Evolutionary conservation across 2,113 vertebrate genomes (phyloP).

Genomic region (Mirza zaza): DNA sequence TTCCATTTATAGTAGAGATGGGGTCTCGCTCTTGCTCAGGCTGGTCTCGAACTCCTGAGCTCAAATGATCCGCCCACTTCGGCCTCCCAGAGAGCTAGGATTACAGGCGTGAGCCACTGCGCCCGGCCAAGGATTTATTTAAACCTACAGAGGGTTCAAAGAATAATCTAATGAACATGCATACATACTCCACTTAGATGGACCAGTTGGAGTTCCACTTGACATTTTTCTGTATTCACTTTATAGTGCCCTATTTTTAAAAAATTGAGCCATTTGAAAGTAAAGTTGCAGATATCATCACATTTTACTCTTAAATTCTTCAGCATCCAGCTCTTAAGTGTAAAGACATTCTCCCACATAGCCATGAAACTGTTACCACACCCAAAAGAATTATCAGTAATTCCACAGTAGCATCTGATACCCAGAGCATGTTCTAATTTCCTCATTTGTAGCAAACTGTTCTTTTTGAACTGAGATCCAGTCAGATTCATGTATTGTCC

Average conservation of each 20-base stretch:
- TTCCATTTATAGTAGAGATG: too few relatives aligned
- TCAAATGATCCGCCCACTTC: too few relatives aligned
- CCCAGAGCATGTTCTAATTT: not conserved
- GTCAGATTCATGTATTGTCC: not conserved
- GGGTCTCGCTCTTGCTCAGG: too few relatives aligned
- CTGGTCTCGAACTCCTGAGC: too few relatives aligned
- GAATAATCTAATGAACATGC: not conserved
- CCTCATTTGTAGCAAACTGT: not conserved
- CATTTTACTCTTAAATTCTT: not conserved
- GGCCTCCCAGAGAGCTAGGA: too few relatives aligned
- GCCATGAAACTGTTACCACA: too few relatives aligned
- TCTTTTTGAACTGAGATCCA: not conserved
- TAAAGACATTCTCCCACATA: not conserved
- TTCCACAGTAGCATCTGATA: accelerated
- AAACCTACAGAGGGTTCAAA: not conserved
- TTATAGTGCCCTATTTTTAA: not conserved
- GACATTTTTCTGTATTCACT: not conserved
- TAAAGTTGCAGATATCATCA: not conserved
- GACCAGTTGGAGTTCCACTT: too few relatives aligned
- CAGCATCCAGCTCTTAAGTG: not conserved
- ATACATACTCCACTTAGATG: not conserved
- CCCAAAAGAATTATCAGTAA: not conserved
- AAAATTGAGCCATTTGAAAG: not conserved
- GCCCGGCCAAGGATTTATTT: not conserved
- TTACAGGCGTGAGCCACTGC: too few relatives aligned